Conservation (phyloP, 2,888 invertebrate genomes). For the Papilio protenor region DNA sequence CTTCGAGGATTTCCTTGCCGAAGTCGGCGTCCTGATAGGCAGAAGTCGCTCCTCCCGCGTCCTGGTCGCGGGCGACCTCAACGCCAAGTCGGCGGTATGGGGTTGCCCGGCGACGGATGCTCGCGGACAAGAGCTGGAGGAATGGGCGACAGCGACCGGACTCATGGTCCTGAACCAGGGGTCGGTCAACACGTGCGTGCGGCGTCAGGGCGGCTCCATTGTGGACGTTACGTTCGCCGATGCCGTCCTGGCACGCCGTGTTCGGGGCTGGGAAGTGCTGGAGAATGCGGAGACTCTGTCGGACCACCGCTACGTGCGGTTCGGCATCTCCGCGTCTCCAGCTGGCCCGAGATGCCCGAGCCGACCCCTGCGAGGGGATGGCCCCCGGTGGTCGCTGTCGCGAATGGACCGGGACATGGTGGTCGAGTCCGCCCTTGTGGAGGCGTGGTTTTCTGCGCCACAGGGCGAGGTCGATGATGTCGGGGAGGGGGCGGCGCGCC, state of each 20-base stretch:
- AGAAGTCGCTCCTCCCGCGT: background rate
- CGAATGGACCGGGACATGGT: background rate
- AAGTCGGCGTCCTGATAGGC: background rate
- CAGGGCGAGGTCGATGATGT: background rate
- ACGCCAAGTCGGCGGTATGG: background rate
- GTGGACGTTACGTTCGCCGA: background rate
- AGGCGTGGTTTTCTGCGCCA: background rate
- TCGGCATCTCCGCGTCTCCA: background rate
- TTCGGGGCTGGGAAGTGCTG: conserved; percentile 4
- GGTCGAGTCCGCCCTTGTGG: background rate
- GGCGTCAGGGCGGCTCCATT: background rate
- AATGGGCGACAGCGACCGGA: no score
- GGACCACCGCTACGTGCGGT: background rate
- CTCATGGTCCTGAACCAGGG: no score
- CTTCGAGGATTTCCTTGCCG: background rate
- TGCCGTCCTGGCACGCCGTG: conserved; percentile 4
- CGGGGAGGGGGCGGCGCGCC: background rate
- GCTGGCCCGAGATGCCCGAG: background rate
- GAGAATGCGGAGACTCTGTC: background rate
- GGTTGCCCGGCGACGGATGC: background rate
- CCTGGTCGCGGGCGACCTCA: background rate
- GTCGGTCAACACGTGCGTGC: no score
- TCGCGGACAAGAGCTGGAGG: background rate
- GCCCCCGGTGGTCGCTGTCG: background rate
- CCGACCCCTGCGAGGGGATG: background rate